Conservation (phyloP, 2,113 vertebrate species). For the Psittacula cyanocephala region DNA sequence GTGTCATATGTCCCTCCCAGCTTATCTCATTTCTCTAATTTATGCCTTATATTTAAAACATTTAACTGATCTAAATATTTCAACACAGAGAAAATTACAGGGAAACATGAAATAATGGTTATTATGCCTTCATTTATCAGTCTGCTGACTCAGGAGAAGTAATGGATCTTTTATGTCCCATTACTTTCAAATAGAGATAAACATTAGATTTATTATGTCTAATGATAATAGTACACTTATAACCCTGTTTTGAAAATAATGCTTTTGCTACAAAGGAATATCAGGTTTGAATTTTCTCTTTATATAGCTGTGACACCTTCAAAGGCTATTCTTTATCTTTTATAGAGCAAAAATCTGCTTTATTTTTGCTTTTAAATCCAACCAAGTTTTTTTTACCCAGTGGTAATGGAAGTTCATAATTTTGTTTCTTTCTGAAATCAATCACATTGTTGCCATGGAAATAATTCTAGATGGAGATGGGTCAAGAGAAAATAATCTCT, state of each 20-base stretch:
- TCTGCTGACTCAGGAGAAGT: not conserved
- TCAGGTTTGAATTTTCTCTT: not conserved
- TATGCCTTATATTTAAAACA: not conserved
- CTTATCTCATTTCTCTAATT: not conserved
- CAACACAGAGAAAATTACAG: not conserved
- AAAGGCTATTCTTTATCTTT: not conserved
- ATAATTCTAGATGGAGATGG: conserved; percentile 49
- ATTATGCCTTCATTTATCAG: not conserved
- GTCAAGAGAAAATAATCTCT: conserved; percentile 45
- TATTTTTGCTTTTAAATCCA: not conserved
- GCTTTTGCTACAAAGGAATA: not conserved
- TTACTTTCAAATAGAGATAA: conserved; percentile 2
- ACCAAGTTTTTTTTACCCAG: not conserved
- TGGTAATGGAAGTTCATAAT: not conserved
- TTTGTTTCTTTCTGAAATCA: conserved; percentile 1
- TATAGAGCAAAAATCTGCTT: not conserved
- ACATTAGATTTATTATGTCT: not conserved
- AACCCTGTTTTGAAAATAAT: not conserved
- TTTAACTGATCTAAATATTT: not conserved
- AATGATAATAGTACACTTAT: not conserved
- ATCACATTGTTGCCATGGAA: conserved; percentile 52
- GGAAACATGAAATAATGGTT: not conserved
- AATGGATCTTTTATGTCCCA: not conserved
- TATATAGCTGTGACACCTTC: not conserved
- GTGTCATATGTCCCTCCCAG: not conserved